Conservation (phyloP, 2,113 vertebrate genomes). For the Herpetotheres cachinnans region DNA sequence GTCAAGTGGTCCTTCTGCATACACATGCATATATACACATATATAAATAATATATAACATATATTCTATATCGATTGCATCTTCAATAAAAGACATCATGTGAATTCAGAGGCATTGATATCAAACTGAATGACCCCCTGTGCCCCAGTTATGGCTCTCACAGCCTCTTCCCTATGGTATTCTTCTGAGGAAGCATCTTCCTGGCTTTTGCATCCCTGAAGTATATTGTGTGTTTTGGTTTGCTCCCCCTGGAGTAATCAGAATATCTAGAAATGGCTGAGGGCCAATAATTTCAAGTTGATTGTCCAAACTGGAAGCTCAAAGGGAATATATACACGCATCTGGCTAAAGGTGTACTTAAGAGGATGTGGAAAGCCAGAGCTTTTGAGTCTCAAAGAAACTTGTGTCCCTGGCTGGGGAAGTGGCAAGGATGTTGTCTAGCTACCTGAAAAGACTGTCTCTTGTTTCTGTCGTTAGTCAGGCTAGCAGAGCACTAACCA, state of each 20-base stretch:
- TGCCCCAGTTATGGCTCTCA: background rate
- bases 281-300: background rate
- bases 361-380: background rate
- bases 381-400: background rate
- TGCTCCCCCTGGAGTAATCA: background rate
- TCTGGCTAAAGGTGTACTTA: background rate
- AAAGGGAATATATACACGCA: background rate
- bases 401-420: background rate
- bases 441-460: background rate
- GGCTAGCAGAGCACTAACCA: background rate
- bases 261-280: background rate
- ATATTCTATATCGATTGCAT: background rate
- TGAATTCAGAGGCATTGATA: background rate
- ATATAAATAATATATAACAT: background rate
- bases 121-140: background rate
- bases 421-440: background rate
- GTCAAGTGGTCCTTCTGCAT: background rate
- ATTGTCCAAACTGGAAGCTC: background rate
- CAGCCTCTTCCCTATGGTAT: background rate
- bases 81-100: background rate
- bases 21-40: rapidly evolving
- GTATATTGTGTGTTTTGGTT: background rate
- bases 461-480: background rate
- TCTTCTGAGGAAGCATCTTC: background rate
- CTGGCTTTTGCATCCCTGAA: background rate